A percentile compares a stretch with the other conserved stretches of the same genome.
Conservation (phyloP, 2,797 vertebrate species). For the Poecilia picta region DNA sequence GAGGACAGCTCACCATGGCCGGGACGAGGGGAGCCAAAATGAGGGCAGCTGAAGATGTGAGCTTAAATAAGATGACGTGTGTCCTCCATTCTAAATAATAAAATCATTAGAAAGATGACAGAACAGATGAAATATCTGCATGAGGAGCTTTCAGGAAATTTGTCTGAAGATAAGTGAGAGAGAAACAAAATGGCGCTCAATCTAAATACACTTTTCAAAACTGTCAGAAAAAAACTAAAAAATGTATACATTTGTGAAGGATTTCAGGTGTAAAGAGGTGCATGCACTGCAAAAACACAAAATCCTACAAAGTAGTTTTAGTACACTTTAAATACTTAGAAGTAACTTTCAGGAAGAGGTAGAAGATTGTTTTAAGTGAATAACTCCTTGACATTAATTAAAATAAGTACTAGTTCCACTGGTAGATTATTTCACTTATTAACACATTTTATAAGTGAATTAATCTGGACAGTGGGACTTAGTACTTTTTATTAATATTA, state of each 20-base stretch:
- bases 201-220: not conserved
- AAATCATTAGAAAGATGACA: constrained; percentile 33
- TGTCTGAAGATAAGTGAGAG: not conserved
- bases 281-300: too few species aligned
- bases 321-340: too few species aligned
- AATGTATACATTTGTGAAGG: not conserved
- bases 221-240: not conserved
- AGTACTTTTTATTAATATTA: too few species aligned
- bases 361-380: too few species aligned
- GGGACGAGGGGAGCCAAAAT: constrained; percentile 49
- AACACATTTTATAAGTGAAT: too few species aligned
- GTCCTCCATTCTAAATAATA: not conserved
- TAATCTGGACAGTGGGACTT: too few species aligned
- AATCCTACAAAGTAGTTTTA: too few species aligned
- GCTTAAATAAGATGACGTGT: constrained; percentile 11
- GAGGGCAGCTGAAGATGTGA: constrained; percentile 49
- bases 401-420: too few species aligned
- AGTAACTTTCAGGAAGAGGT: too few species aligned
- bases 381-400: too few species aligned
- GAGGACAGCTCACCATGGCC: constrained; percentile 67
- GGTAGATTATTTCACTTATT: too few species aligned
- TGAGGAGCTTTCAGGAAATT: not conserved
- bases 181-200: not conserved
- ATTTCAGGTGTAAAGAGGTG: not conserved
- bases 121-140: constrained; percentile 7